phyloP scores from a whole-genome alignment of 1,140 invertebrate genomes.

The Trissolcus basalis region DNA sequence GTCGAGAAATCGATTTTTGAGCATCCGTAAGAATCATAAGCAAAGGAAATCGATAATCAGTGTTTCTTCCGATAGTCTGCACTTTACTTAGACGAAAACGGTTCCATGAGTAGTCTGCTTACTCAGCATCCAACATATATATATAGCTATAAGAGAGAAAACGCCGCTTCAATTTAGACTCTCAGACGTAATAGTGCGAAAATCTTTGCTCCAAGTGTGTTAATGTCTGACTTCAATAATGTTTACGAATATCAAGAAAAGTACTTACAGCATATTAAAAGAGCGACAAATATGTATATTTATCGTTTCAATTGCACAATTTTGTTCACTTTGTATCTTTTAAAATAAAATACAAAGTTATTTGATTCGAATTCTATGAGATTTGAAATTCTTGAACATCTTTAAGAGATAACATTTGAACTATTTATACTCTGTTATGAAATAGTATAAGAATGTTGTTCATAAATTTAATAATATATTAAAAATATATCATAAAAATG shows the following conservation, averaged over 20 bases:
- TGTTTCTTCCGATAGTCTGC: slow-evolving; percentile 42
- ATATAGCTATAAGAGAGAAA: slow-evolving; percentile 11
- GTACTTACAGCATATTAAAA: slow-evolving; percentile 6
- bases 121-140: slow-evolving; percentile 41
- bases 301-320: slow-evolving; percentile 2
- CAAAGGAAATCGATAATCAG: slow-evolving; percentile 37
- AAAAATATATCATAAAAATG: slow-evolving; percentile 13
- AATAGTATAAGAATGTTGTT: too few relatives aligned
- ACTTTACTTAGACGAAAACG: slow-evolving; percentile 39
- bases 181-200: slow-evolving; percentile 25
- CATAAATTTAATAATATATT: not conserved
- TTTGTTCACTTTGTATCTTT: too few relatives aligned
- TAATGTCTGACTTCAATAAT: slow-evolving; percentile 39
- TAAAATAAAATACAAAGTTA: too few relatives aligned
- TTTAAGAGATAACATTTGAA: too few relatives aligned
- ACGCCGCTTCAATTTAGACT: slow-evolving; percentile 24
- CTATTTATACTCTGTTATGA: too few relatives aligned
- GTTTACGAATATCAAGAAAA: slow-evolving; percentile 11
- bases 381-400: too few relatives aligned
- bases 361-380: too few relatives aligned
- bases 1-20: slow-evolving; percentile 24
- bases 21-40: slow-evolving; percentile 18
- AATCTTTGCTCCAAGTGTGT: slow-evolving; percentile 30
- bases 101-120: slow-evolving; percentile 38
- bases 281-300: slow-evolving; percentile 24